These are phyloP conservation scores for Abscondita cerata DNA, from an alignment of 2,888 invertebrate species.

Conservation along the genomic window DNA sequence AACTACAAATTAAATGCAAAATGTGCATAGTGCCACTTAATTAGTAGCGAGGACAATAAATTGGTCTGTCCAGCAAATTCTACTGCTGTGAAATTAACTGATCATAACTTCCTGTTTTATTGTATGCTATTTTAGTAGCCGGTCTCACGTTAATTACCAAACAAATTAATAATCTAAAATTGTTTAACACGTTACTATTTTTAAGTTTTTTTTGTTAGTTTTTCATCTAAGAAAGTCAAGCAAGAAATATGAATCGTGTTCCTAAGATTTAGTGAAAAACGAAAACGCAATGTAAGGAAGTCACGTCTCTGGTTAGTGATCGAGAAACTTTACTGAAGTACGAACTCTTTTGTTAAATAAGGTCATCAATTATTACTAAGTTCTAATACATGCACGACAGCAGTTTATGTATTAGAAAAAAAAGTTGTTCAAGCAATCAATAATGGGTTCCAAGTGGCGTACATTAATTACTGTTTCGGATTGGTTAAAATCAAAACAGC, in stretches of 20 bases:
- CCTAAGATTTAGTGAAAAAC: slow-evolving; percentile 8
- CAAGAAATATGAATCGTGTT: slow-evolving; percentile 5
- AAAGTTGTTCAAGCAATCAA: no score
- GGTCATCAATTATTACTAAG: no score
- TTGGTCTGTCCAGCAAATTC: slow-evolving; percentile 45
- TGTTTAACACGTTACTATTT: not conserved
- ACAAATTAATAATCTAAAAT: slow-evolving; percentile 30
- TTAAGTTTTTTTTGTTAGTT: not conserved
- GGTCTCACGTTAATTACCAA: slow-evolving; percentile 47
- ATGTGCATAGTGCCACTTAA: slow-evolving; percentile 44
- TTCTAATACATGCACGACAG: no score
- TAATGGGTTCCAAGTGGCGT: no score
- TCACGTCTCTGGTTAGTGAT: slow-evolving; percentile 3
- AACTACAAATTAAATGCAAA: slow-evolving; percentile 42
- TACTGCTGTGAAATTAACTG: slow-evolving; percentile 51
- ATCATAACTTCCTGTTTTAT: slow-evolving; percentile 50
- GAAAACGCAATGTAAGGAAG: slow-evolving; percentile 2
- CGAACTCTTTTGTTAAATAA: no score
- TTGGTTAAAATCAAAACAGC: no score
- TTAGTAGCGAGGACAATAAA: slow-evolving; percentile 48
- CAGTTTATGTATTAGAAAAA: no score
- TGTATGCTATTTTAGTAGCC: slow-evolving; percentile 42
- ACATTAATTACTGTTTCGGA: no score
- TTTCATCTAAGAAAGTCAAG: slow-evolving; percentile 1
- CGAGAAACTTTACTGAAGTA: slow-evolving; percentile 5